Conservation (phyloP, 1,140 invertebrate genomes). For the Cyclina sinensis region DNA sequence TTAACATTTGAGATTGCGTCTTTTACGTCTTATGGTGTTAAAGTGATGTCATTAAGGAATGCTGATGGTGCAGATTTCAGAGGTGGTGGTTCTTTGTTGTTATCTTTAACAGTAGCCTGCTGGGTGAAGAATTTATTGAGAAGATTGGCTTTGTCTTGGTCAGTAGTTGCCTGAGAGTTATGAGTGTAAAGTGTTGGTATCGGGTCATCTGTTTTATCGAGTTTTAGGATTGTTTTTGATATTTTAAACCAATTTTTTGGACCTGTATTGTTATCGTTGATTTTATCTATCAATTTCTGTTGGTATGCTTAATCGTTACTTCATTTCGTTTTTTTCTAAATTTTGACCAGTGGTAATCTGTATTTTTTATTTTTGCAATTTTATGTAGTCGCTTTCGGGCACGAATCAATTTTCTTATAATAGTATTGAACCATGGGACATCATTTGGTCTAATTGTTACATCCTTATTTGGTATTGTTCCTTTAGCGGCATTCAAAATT, state of each 20-base stretch:
- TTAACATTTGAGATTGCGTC: constrained; percentile 17
- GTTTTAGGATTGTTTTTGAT: not conserved
- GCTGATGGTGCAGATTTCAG: not conserved
- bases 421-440: constrained; percentile 43
- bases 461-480: constrained; percentile 53
- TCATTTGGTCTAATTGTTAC: constrained; percentile 56
- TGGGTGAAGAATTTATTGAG: constrained; percentile 13
- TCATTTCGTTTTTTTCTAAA: constrained; percentile 45
- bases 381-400: constrained; percentile 3
- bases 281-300: constrained; percentile 3
- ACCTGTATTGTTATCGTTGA: constrained; percentile 5
- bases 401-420: constrained; percentile 12
- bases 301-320: not conserved
- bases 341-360: not conserved
- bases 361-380: constrained; percentile 8
- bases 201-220: not conserved
- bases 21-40: constrained; percentile 13
- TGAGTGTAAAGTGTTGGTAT: not conserved
- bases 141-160: constrained; percentile 12
- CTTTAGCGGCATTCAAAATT: constrained; percentile 34
- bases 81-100: not conserved
- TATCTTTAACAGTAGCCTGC: not conserved
- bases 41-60: not conserved
- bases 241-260: constrained; percentile 43
- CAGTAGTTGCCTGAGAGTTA: not conserved